Percentiles rank a stretch among this genome's conserved stretches.
phyloP scores from a whole-genome alignment of 23 tunicate species.

The Trididemnum miniatum region DNA sequence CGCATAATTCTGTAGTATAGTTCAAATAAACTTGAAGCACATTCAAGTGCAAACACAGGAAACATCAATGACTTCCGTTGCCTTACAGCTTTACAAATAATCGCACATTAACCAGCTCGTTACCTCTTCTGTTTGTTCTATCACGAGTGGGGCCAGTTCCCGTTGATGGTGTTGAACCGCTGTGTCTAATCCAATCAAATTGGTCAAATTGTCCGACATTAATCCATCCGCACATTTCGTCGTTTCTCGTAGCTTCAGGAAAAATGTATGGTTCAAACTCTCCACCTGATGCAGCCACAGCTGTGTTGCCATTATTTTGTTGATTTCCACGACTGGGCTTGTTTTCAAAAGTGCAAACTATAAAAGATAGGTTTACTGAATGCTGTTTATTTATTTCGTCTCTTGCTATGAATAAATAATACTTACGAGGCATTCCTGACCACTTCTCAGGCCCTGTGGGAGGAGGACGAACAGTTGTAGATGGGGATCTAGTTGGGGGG shows the following conservation, averaged over 20 bases:
- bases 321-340: not conserved
- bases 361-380: not conserved
- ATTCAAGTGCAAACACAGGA: too few relatives aligned
- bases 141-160: not conserved
- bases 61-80: too few relatives aligned
- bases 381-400: too few relatives aligned
- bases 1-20: too few relatives aligned
- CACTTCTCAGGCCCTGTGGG: too few relatives aligned
- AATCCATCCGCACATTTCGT: not conserved
- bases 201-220: not conserved
- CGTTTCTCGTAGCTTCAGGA: not conserved
- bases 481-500: too few relatives aligned
- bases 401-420: too few relatives aligned
- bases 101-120: too few relatives aligned
- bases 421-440: too few relatives aligned
- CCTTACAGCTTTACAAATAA: too few relatives aligned
- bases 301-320: not conserved
- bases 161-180: not conserved
- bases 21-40: too few relatives aligned
- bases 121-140: not conserved
- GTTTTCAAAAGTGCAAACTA: constrained; percentile 84
- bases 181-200: not conserved
- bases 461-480: too few relatives aligned
- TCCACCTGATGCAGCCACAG: not conserved
- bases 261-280: not conserved